phyloP scores from a whole-genome alignment of 2,888 invertebrate genomes.

The Drosophila quinaria region DNA sequence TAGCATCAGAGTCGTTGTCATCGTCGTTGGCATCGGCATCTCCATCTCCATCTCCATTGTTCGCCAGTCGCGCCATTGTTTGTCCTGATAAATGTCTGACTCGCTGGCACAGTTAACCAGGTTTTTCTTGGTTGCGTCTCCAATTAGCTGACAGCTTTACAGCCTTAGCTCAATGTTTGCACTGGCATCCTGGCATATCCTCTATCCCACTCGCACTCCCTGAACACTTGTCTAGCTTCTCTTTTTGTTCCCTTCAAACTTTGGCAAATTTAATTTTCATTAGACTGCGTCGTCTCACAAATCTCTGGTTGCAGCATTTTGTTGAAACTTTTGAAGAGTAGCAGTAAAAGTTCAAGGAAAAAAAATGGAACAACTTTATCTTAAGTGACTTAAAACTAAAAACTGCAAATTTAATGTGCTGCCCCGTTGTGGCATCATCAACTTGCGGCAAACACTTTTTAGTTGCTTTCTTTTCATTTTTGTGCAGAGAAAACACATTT shows the following conservation, averaged over 20 bases:
- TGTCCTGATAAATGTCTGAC: constrained; percentile 50
- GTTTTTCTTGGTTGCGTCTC: constrained; percentile 21
- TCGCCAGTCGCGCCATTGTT: constrained; percentile 28
- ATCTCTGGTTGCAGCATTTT: constrained; percentile 48
- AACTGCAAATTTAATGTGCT: constrained; percentile 79
- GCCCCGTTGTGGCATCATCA: constrained; percentile 64
- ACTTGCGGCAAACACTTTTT: constrained; percentile 76
- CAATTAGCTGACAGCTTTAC: constrained; percentile 51
- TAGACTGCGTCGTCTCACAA: constrained; percentile 48
- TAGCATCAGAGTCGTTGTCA: constrained; percentile 31
- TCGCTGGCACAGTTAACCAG: constrained; percentile 28
- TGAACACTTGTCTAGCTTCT: background rate
- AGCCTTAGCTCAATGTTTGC: constrained; percentile 9
- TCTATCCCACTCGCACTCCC: background rate
- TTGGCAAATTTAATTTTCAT: constrained; percentile 79
- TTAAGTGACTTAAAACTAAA: constrained; percentile 80
- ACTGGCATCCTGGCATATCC: constrained; percentile 2
- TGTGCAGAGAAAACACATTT: constrained; percentile 66
- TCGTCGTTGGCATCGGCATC: background rate
- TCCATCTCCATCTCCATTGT: constrained; percentile 26
- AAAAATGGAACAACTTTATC: constrained; percentile 54
- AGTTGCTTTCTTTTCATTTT: constrained; percentile 47
- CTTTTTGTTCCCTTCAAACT: constrained; percentile 24
- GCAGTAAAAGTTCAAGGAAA: background rate
- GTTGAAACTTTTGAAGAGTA: constrained; percentile 19